Conservation (phyloP, 2,888 invertebrate genomes). For the Luperina nickerlii region DNA sequence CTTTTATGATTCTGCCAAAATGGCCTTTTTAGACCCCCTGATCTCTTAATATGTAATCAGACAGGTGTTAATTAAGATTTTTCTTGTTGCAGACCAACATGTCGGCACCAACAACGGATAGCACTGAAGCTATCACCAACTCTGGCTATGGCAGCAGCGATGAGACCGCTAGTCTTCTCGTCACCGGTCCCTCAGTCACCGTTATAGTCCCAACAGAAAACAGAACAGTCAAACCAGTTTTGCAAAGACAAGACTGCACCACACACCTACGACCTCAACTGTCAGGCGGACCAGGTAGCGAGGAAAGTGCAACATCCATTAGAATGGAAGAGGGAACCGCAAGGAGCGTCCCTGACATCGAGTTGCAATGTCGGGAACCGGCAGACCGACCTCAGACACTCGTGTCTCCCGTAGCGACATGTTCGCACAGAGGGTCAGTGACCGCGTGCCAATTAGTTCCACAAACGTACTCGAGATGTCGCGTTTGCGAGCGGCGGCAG, state of each 20-base stretch:
- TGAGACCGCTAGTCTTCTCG: slow-evolving; percentile 95
- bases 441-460: slow-evolving; percentile 92
- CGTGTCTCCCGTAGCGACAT: slow-evolving; percentile 90
- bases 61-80: slow-evolving; percentile 29
- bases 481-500: slow-evolving; percentile 94
- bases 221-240: slow-evolving; percentile 93
- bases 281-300: slow-evolving; percentile 94
- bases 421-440: slow-evolving; percentile 91
- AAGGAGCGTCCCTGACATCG: slow-evolving; percentile 95
- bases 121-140: slow-evolving; percentile 90
- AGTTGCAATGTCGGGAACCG: slow-evolving; percentile 93
- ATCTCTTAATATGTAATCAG: slow-evolving; percentile 9
- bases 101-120: slow-evolving; percentile 89
- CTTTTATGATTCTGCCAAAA: too few species aligned
- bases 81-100: slow-evolving; percentile 84
- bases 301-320: slow-evolving; percentile 92
- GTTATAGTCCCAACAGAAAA: slow-evolving; percentile 87
- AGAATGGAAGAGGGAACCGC: slow-evolving; percentile 92
- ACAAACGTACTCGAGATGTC: slow-evolving; percentile 91
- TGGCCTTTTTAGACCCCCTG: too few species aligned
- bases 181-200: slow-evolving; percentile 91
- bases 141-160: slow-evolving; percentile 94
- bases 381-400: slow-evolving; percentile 89
- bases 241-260: slow-evolving; percentile 96
- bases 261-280: slow-evolving; percentile 93